A percentile compares a stretch with the other conserved stretches of the same genome.
Evolutionary conservation across 2,888 invertebrate species (phyloP).

Genomic region (Tachina grossa): DNA sequence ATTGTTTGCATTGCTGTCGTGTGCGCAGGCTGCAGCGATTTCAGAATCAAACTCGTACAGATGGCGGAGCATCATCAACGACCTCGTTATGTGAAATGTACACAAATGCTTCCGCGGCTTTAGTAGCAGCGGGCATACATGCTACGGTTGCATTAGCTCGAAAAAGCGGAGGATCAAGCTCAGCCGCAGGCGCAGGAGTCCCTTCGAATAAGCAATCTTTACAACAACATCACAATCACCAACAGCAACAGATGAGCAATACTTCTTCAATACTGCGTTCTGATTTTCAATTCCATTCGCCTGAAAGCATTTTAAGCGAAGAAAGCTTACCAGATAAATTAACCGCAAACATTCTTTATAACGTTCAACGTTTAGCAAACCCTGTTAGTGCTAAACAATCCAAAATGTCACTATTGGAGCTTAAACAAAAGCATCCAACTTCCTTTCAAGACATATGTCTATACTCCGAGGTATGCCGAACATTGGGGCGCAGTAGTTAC

Average conservation of each 20-base stretch:
- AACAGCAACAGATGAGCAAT: slow-evolving; percentile 72
- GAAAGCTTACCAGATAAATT: slow-evolving; percentile 81
- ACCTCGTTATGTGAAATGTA: slow-evolving; percentile 75
- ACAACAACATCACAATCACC: slow-evolving; percentile 62
- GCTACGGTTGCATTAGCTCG: slow-evolving; percentile 72
- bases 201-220: slow-evolving; percentile 48
- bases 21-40: slow-evolving; percentile 76
- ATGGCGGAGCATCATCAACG: slow-evolving; percentile 73
- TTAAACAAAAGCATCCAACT: slow-evolving; percentile 89
- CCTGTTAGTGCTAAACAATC: slow-evolving; percentile 91
- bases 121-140: slow-evolving; percentile 75
- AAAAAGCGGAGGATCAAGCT: slow-evolving; percentile 54
- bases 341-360: slow-evolving; percentile 85
- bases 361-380: slow-evolving; percentile 90
- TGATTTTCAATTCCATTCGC: slow-evolving; percentile 82
- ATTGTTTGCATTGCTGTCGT: slow-evolving; percentile 81
- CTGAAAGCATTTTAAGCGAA: slow-evolving; percentile 82
- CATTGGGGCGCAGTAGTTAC: slow-evolving; percentile 91
- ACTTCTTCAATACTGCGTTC: slow-evolving; percentile 77
- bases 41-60: slow-evolving; percentile 69
- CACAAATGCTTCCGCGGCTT: slow-evolving; percentile 75
- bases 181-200: not conserved
- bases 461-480: slow-evolving; percentile 94
- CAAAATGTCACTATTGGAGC: slow-evolving; percentile 90
- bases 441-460: slow-evolving; percentile 93